Evolutionary conservation across 2,113 vertebrate genomes (phyloP).

Genomic region (Mus spicilegus): DNA sequence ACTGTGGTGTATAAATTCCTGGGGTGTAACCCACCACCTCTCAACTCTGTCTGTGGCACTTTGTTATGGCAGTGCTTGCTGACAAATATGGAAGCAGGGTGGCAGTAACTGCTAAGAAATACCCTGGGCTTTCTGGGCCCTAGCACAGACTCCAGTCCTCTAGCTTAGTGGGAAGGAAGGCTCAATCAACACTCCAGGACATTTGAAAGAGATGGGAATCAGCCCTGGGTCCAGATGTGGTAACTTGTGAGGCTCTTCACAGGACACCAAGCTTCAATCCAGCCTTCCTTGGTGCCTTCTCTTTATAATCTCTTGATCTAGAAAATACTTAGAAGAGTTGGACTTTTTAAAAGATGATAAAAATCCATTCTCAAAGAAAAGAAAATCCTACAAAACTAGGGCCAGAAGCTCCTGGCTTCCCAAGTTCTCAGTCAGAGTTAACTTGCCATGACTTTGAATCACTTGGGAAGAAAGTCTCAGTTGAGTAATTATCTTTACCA

Average conservation of each 20-base stretch:
- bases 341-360: neutral
- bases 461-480: neutral
- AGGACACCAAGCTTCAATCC: neutral
- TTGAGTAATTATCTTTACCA: neutral
- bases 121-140: neutral
- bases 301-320: neutral
- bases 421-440: neutral
- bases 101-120: neutral
- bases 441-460: neutral
- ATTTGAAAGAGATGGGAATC: neutral
- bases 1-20: neutral
- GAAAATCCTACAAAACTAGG: neutral
- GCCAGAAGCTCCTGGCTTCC: neutral
- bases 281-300: neutral
- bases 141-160: neutral
- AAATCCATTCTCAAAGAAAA: neutral
- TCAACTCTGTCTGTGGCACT: neutral
- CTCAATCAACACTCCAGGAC: too few relatives aligned
- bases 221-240: too few relatives aligned
- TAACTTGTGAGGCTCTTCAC: neutral
- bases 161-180: neutral
- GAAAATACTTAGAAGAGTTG: neutral
- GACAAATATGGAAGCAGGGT: neutral
- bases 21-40: neutral
- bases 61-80: neutral